Percentiles rank a stretch among this genome's conserved stretches.
Evolutionary conservation across 2,797 vertebrate species (phyloP).

Genomic region (Hozukius guyotensis): DNA sequence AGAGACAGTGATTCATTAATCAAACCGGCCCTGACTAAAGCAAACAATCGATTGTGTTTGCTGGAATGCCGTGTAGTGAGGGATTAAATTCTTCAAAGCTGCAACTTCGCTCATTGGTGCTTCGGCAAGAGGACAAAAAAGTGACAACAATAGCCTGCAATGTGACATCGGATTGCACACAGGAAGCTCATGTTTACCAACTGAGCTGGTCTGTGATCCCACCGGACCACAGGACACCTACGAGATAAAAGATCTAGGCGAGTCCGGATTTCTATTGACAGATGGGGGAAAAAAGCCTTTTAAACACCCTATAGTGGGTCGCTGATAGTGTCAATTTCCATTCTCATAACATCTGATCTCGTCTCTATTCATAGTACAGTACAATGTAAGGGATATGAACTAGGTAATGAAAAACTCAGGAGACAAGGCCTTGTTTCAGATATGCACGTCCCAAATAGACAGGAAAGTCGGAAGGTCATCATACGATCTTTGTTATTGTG

Average conservation of each 20-base stretch:
- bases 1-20: constrained; percentile 56
- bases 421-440: constrained; percentile 7
- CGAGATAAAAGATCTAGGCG: not conserved
- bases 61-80: not conserved
- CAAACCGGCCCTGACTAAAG: constrained; percentile 11
- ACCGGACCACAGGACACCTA: not conserved
- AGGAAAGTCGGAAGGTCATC: not conserved
- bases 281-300: not conserved
- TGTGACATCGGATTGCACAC: not conserved
- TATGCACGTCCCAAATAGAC: constrained; percentile 1
- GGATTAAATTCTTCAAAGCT: not conserved
- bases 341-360: constrained; percentile 2
- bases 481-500: not conserved
- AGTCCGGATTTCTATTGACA: no score
- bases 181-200: not conserved
- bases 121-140: not conserved
- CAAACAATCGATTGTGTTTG: constrained; percentile 23
- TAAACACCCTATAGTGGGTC: not conserved
- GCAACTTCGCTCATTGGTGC: not conserved
- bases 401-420: constrained; percentile 2
- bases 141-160: not conserved
- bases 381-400: constrained; percentile 24
- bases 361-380: constrained; percentile 39
- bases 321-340: not conserved
- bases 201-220: no score